Percentiles rank a stretch among this genome's conserved stretches.
Conservation (phyloP, 1,140 invertebrate genomes). For the Notospermus geniculatus region DNA sequence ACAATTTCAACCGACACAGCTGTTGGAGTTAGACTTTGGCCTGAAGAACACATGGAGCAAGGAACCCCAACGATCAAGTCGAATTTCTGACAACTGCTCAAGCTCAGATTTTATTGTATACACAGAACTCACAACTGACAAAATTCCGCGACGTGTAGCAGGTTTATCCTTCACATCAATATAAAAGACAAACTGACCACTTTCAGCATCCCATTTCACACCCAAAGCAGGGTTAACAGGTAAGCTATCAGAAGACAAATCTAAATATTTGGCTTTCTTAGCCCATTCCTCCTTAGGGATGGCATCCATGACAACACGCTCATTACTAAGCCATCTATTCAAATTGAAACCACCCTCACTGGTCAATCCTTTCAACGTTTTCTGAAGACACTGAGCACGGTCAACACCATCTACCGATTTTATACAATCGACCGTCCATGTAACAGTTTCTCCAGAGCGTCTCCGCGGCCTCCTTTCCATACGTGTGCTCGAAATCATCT, state of each 20-base stretch:
- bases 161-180: conserved; percentile 13
- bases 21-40: conserved; percentile 13
- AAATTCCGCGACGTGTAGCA: conserved; percentile 6
- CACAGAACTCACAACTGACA: conserved; percentile 12
- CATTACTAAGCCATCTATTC: conserved; percentile 17
- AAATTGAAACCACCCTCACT: conserved; percentile 15
- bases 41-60: conserved; percentile 4
- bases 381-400: conserved; percentile 7
- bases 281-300: conserved; percentile 15
- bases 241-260: conserved; percentile 6
- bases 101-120: neutral
- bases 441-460: conserved; percentile 22
- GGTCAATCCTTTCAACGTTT: conserved; percentile 4
- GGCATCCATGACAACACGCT: conserved; percentile 8
- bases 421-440: conserved; percentile 24
- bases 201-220: conserved; percentile 17
- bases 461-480: neutral
- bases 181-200: conserved; percentile 23
- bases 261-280: neutral
- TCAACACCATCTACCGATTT: conserved; percentile 3
- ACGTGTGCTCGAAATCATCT: conserved; percentile 1
- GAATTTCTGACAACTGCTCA: neutral
- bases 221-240: conserved; percentile 14
- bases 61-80: conserved; percentile 8
- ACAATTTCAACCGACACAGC: neutral